Conservation (phyloP, 2,888 invertebrate species). For the Holacanthella duospinosa region DNA sequence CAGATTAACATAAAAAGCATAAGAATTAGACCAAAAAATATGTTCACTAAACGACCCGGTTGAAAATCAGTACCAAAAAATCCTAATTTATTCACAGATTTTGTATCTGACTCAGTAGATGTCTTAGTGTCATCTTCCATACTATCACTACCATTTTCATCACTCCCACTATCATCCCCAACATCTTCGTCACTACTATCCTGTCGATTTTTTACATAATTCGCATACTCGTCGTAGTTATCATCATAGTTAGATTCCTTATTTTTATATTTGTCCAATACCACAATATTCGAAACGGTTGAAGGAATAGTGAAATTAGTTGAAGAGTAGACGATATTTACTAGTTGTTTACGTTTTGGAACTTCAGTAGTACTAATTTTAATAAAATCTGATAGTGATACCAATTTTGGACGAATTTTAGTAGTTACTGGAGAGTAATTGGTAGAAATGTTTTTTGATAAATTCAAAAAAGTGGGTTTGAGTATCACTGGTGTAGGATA, state of each 20-base stretch:
- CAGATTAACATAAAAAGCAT: conserved; percentile 12
- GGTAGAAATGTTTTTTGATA: too few relatives aligned
- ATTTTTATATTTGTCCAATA: too few relatives aligned
- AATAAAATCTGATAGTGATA: neutral
- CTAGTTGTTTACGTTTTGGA: neutral
- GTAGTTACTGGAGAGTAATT: too few relatives aligned
- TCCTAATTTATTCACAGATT: neutral
- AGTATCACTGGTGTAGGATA: too few relatives aligned
- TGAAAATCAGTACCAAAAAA: conserved; percentile 35
- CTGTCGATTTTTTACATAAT: neutral
- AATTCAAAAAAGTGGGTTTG: too few relatives aligned
- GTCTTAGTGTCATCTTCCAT: neutral
- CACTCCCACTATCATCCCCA: too few relatives aligned
- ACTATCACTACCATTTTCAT: too few relatives aligned
- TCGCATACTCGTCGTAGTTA: neutral
- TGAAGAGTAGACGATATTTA: neutral
- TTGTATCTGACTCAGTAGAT: neutral
- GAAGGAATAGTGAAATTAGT: neutral
- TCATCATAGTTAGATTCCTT: neutral
- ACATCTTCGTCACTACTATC: neutral
- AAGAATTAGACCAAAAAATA: conserved; percentile 33
- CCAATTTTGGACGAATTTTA: neutral
- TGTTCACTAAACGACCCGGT: conserved; percentile 36
- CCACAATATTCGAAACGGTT: too few relatives aligned
- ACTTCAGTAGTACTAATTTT: neutral